phyloP scores from a whole-genome alignment of 2,797 vertebrate genomes.

The Margarornis squamiger region DNA sequence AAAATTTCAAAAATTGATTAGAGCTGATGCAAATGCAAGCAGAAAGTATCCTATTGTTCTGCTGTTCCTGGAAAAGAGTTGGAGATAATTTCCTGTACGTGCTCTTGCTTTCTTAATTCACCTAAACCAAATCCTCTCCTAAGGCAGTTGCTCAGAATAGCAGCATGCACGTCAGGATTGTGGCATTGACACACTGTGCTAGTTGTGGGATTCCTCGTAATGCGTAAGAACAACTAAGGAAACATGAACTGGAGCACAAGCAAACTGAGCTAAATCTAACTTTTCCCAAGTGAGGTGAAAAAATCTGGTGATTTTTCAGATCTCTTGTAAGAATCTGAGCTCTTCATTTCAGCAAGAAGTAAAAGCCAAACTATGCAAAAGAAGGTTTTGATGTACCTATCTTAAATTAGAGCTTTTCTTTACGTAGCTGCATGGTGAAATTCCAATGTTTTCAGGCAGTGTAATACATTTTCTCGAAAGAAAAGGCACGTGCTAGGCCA shows the following conservation, averaged over 20 bases:
- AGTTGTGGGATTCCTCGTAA: neutral
- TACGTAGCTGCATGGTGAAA: neutral
- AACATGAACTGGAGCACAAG: neutral
- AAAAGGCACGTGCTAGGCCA: neutral
- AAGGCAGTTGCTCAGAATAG: constrained; percentile 24
- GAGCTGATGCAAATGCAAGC: neutral
- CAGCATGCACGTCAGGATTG: neutral
- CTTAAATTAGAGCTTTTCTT: neutral
- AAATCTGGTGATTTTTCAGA: neutral
- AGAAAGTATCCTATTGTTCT: neutral
- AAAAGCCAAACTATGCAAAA: neutral
- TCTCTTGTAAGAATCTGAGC: neutral
- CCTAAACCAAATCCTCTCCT: constrained; percentile 9
- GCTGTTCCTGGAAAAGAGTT: neutral
- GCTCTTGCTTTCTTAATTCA: neutral
- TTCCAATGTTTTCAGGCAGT: neutral
- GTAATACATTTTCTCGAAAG: neutral
- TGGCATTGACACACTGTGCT: neutral
- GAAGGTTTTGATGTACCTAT: neutral
- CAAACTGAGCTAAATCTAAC: constrained; percentile 1
- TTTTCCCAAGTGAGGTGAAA: neutral
- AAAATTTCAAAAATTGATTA: neutral
- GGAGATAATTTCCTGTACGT: neutral
- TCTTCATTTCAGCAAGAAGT: neutral
- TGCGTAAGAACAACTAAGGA: neutral